phyloP scores from a whole-genome alignment of 2,888 invertebrate genomes.

The Leptinotarsa juncta region DNA sequence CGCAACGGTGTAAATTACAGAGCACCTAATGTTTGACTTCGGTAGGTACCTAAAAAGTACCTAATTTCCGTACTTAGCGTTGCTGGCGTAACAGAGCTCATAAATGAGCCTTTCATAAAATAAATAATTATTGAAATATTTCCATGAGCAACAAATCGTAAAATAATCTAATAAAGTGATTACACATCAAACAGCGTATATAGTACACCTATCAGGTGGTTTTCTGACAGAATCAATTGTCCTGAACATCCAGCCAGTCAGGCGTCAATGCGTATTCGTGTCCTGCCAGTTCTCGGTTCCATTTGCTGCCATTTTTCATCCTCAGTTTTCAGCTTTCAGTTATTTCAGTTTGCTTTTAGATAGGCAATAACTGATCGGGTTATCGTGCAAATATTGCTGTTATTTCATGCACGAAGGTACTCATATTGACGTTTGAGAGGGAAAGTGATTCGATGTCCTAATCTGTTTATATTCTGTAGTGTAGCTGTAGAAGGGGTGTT shows the following conservation, averaged over 20 bases:
- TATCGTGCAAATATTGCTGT: not conserved
- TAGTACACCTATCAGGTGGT: not conserved
- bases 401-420: not conserved
- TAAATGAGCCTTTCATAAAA: too few species aligned
- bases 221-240: not conserved
- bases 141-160: too few species aligned
- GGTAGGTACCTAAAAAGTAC: too few species aligned
- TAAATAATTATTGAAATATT: too few species aligned
- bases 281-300: not conserved
- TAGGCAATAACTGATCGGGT: not conserved
- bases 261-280: conserved; percentile 9
- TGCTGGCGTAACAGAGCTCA: too few species aligned
- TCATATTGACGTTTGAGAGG: too few species aligned
- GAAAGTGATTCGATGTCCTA: too few species aligned
- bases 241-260: not conserved
- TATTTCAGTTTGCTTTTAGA: not conserved
- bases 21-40: too few species aligned
- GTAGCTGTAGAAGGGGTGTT: not conserved
- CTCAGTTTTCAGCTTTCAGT: conserved; percentile 15
- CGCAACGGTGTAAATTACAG: too few species aligned
- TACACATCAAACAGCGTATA: not conserved
- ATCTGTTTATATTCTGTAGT: not conserved
- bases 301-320: conserved; percentile 6
- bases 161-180: too few species aligned
- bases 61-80: too few species aligned